phyloP scores from a whole-genome alignment of 2,113 vertebrate species.

The Cyprinus carpio region DNA sequence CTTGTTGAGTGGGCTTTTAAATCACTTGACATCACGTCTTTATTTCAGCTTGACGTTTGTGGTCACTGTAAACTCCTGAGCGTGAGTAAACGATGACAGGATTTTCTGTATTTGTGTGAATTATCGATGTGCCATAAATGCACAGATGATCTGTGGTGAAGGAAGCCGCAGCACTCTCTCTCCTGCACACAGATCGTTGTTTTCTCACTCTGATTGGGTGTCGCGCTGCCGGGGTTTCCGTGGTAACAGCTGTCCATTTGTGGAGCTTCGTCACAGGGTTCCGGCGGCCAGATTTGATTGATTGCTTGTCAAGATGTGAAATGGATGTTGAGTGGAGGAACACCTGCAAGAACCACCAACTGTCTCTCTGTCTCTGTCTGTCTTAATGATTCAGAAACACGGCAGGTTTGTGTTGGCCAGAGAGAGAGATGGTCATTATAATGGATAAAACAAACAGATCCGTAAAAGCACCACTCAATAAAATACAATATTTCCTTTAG shows the following conservation, averaged over 20 bases:
- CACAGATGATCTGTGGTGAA: background rate
- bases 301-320: slow-evolving; percentile 43
- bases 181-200: background rate
- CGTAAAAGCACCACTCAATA: background rate
- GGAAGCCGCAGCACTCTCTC: background rate
- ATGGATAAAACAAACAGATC: background rate
- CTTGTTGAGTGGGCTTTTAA: background rate
- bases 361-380: background rate
- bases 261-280: background rate
- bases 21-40: background rate
- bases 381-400: background rate
- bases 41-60: background rate
- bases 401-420: background rate
- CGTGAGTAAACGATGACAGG: background rate
- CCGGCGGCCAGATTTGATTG: slow-evolving; percentile 39
- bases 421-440: background rate
- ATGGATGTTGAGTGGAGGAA: slow-evolving; percentile 29
- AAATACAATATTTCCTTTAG: background rate
- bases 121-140: background rate
- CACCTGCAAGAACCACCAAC: slow-evolving; percentile 13
- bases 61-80: background rate
- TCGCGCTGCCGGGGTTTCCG: slow-evolving; percentile 32
- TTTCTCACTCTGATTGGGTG: slow-evolving; percentile 7
- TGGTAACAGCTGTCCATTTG: slow-evolving; percentile 40
- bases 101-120: background rate